A percentile compares a stretch with the other conserved stretches of the same genome.
These are phyloP conservation scores for Chaenodraco wilsoni DNA, from an alignment of 2,797 vertebrate genomes.

Conservation along the genomic window DNA sequence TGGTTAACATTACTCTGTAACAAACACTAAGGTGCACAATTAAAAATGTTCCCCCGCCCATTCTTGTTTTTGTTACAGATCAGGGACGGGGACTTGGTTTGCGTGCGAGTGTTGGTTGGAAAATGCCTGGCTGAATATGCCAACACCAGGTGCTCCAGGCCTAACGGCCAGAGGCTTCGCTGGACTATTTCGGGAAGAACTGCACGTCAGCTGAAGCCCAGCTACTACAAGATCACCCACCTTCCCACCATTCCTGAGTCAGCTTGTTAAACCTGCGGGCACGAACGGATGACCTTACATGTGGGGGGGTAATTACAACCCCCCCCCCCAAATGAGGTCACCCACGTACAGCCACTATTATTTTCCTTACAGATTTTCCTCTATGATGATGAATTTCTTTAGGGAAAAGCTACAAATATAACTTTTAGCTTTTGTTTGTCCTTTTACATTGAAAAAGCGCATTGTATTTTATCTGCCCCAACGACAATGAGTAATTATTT, in stretches of 20 bases:
- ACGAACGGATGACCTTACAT: conserved; percentile 39
- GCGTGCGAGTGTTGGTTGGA: conserved; percentile 90
- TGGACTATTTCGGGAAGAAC: conserved; percentile 97
- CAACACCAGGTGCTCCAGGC: conserved; percentile 91
- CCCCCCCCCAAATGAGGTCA: conserved; percentile 43
- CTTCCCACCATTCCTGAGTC: conserved; percentile 96
- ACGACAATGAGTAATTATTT: conserved; percentile 55
- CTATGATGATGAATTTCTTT: conserved; percentile 73
- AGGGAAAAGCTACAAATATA: conserved; percentile 57
- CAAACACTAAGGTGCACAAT: accelerated
- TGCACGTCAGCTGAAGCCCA: conserved; percentile 92
- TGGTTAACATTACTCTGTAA: neutral
- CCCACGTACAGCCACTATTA: conserved; percentile 19
- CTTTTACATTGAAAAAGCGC: conserved; percentile 28
- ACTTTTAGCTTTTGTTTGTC: conserved; percentile 10
- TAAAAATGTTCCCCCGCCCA: neutral
- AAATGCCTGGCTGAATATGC: conserved; percentile 95
- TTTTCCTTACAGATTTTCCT: conserved; percentile 76
- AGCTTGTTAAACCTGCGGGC: conserved; percentile 74
- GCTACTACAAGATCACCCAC: conserved; percentile 94
- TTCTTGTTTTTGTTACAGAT: conserved; percentile 77
- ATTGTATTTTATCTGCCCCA: conserved; percentile 48
- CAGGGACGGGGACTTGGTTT: conserved; percentile 88
- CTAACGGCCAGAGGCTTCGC: conserved; percentile 91
- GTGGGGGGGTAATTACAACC: conserved; percentile 16